phyloP scores from a whole-genome alignment of 2,113 vertebrate genomes.

The Hemiscyllium ocellatum region DNA sequence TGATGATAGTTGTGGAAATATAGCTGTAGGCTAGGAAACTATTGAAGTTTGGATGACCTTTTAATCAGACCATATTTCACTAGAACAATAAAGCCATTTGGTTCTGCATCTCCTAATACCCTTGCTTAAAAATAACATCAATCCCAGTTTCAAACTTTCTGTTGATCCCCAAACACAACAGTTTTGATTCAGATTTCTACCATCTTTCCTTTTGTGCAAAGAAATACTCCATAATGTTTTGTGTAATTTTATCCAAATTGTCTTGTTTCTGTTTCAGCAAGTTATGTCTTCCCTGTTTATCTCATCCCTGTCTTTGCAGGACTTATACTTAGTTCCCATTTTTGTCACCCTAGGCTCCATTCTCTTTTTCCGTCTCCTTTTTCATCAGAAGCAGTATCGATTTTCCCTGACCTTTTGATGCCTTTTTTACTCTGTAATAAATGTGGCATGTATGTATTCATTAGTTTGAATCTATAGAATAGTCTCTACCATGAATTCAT shows the following conservation, averaged over 20 bases:
- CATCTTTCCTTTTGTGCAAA: neutral
- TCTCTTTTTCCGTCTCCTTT: slow-evolving; percentile 7
- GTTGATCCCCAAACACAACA: neutral
- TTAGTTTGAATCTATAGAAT: neutral
- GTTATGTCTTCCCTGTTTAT: neutral
- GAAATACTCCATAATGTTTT: neutral
- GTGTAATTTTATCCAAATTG: neutral
- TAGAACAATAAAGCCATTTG: neutral
- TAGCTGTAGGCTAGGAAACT: neutral
- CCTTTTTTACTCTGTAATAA: neutral
- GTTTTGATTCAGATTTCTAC: neutral
- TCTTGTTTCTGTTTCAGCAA: neutral
- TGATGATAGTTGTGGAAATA: neutral
- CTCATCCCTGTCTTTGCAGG: neutral
- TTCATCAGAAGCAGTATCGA: neutral
- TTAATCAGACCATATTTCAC: neutral
- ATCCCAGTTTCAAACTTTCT: neutral
- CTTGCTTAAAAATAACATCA: neutral
- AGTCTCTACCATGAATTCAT: neutral
- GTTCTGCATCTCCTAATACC: neutral
- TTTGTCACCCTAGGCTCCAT: neutral
- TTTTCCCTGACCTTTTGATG: neutral
- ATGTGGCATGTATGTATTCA: neutral
- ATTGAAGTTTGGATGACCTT: neutral
- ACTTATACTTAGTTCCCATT: neutral